Percentiles rank a stretch among this genome's conserved stretches.
Conservation (phyloP, 2,797 vertebrate species). For the Parauchenoglanis punctatus region DNA sequence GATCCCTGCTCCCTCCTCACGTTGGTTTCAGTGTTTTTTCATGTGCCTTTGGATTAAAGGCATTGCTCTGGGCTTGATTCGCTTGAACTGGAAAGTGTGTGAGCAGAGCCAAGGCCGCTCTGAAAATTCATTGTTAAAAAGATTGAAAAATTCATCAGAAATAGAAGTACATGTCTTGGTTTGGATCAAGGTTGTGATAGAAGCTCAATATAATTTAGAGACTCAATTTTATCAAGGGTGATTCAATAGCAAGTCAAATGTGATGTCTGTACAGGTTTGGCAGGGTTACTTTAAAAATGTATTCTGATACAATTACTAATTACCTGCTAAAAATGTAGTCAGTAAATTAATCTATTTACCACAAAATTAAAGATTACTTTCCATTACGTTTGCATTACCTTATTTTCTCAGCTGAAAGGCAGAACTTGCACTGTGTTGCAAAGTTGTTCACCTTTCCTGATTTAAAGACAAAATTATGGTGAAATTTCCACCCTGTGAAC, state of each 20-base stretch:
- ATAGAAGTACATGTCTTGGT: constrained; percentile 2
- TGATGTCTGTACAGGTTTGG: too few species aligned
- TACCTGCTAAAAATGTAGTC: too few species aligned
- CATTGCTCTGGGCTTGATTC: background rate
- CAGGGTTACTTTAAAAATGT: too few species aligned
- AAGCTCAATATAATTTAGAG: background rate
- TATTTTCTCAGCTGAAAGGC: too few species aligned
- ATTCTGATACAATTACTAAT: too few species aligned
- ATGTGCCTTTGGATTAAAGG: background rate
- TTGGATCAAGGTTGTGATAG: constrained; percentile 50
- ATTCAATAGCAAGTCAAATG: background rate
- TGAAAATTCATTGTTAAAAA: constrained; percentile 19
- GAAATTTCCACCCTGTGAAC: too few species aligned
- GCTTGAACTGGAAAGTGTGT: background rate
- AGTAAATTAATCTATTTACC: too few species aligned
- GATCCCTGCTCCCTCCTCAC: background rate
- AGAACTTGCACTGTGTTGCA: too few species aligned
- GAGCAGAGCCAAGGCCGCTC: constrained; percentile 10
- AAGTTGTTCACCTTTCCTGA: too few species aligned
- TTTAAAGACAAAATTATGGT: too few species aligned
- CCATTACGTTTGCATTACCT: too few species aligned
- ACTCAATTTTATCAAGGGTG: background rate
- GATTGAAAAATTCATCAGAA: constrained; percentile 6
- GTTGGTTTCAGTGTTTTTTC: constrained; percentile 20
- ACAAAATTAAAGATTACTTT: too few species aligned